Evolutionary conservation across 2,888 invertebrate species (phyloP).

Genomic region (Spodoptera exigua): DNA sequence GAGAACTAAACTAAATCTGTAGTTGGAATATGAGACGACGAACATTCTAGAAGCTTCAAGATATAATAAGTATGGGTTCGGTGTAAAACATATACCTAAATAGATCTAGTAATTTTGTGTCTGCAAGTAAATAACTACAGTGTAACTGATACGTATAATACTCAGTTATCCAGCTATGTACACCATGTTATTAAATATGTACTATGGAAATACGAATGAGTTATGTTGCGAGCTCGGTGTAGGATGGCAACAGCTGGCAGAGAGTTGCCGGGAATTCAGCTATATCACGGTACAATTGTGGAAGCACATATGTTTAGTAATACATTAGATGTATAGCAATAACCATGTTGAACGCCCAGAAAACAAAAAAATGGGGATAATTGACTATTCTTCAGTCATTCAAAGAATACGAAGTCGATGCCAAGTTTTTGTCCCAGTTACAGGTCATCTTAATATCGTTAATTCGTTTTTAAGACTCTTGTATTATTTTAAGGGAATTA

Average conservation of each 20-base stretch:
- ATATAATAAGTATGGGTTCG: conserved; percentile 28
- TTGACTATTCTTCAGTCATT: too few species aligned
- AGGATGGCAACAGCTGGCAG: too few species aligned
- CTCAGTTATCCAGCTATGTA: conserved; percentile 2
- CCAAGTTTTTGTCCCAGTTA: conserved; percentile 9
- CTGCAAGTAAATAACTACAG: conserved; percentile 27
- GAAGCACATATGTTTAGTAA: too few species aligned
- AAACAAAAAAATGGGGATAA: too few species aligned
- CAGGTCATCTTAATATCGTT: too few species aligned
- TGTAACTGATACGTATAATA: conserved; percentile 33
- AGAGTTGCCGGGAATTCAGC: too few species aligned
- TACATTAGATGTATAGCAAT: too few species aligned
- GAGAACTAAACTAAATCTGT: not conserved
- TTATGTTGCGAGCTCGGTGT: too few species aligned
- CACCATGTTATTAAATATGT: conserved; percentile 11
- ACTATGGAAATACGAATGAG: not conserved
- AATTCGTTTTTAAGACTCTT: not conserved
- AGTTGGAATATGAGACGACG: conserved; percentile 3
- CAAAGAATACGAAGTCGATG: not conserved
- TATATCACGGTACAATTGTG: too few species aligned
- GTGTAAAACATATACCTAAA: conserved; percentile 23
- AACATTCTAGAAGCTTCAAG: conserved; percentile 17
- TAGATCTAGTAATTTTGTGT: conserved; percentile 9
- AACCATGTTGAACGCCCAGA: too few species aligned
- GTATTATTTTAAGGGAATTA: conserved; percentile 43